Evolutionary conservation across 1,140 invertebrate genomes (phyloP).

Genomic region (Drosophila prosaltans): DNA sequence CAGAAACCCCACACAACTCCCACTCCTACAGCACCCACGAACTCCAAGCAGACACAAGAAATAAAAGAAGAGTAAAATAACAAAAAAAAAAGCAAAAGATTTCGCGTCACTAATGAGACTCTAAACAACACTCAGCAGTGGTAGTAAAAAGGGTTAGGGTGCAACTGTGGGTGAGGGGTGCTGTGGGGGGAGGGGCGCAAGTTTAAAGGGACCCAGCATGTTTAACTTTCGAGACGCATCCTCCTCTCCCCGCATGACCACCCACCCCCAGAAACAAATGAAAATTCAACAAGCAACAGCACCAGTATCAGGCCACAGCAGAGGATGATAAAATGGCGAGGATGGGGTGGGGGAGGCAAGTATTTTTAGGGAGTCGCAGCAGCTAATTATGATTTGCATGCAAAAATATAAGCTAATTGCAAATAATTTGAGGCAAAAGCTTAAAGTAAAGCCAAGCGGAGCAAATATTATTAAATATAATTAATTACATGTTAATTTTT

Average conservation of each 20-base stretch:
- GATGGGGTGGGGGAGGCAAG: neutral
- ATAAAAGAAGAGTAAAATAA: constrained; percentile 14
- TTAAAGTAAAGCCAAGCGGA: neutral
- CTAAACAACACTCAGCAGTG: constrained; percentile 59
- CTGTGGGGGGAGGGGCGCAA: neutral
- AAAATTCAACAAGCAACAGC: constrained; percentile 2
- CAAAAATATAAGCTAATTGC: constrained; percentile 64
- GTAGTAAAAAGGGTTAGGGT: constrained; percentile 8
- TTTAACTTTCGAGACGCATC: constrained; percentile 29
- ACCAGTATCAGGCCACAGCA: constrained; percentile 39
- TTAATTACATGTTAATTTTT: neutral
- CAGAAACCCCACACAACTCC: neutral
- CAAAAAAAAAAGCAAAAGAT: constrained; percentile 38
- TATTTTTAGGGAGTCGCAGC: neutral
- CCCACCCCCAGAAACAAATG: constrained; percentile 27
- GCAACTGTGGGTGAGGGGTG: neutral
- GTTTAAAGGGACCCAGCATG: no score
- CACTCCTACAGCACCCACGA: neutral
- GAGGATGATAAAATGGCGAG: constrained; percentile 48
- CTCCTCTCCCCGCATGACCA: constrained; percentile 25
- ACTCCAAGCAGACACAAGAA: constrained; percentile 18
- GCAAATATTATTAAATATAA: neutral
- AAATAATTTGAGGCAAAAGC: constrained; percentile 55
- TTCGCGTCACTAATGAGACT: constrained; percentile 73
- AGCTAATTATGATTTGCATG: constrained; percentile 69